phyloP scores from a whole-genome alignment of 2,113 vertebrate genomes.

The Bujurquina vittata region DNA sequence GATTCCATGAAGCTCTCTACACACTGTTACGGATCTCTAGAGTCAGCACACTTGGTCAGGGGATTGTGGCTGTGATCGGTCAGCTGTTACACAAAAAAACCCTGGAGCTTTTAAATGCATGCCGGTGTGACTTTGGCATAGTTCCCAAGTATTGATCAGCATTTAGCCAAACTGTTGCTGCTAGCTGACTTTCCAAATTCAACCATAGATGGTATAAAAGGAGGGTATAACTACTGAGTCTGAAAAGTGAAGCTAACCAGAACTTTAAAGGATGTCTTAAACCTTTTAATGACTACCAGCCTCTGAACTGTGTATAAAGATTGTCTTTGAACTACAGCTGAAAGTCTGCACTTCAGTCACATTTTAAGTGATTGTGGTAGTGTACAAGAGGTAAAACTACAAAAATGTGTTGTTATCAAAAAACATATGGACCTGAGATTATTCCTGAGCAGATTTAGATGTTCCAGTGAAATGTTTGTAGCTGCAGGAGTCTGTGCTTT shows the following conservation, averaged over 20 bases:
- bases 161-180: background rate
- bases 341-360: background rate
- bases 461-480: background rate
- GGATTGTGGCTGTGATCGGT: background rate
- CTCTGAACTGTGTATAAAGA: no score
- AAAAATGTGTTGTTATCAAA: background rate
- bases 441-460: background rate
- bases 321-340: background rate
- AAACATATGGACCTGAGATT: background rate
- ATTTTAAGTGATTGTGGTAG: background rate
- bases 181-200: no score
- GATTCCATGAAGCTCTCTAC: no score
- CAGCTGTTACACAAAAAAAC: background rate
- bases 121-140: background rate
- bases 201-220: no score
- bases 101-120: background rate
- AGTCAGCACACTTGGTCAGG: background rate
- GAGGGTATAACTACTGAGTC: no score
- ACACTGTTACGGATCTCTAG: background rate
- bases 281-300: no score
- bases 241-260: no score
- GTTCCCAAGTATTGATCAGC: fast-evolving
- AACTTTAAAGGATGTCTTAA: no score
- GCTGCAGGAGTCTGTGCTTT: background rate
- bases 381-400: background rate